These are phyloP conservation scores for Tupaia chinensis DNA, from an alignment of 2,113 vertebrate genomes.

Conservation along the genomic window DNA sequence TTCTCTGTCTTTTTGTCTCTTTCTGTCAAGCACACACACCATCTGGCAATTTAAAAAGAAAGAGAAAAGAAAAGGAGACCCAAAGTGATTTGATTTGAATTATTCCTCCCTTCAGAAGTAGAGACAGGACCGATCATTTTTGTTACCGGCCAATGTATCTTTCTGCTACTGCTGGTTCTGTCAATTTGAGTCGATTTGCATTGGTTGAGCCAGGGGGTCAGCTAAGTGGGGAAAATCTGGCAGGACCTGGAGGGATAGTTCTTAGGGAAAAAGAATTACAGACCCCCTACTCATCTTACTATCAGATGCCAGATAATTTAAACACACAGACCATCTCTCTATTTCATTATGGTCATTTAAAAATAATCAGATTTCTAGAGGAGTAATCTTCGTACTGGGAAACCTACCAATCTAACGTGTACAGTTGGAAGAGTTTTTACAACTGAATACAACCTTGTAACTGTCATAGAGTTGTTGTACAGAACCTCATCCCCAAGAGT, in stretches of 20 bases:
- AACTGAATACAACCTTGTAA: not conserved
- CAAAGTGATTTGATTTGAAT: not conserved
- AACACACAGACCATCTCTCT: not conserved
- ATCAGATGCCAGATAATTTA: not conserved
- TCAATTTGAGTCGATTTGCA: not conserved
- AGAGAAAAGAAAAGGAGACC: not conserved
- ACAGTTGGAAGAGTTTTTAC: not conserved
- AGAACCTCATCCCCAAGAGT: not conserved
- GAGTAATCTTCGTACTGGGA: not conserved
- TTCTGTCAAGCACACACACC: no score
- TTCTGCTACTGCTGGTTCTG: not conserved
- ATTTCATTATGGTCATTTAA: not conserved
- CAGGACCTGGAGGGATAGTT: not conserved
- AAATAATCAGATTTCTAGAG: not conserved
- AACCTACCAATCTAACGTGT: not conserved
- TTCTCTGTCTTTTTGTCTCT: no score
- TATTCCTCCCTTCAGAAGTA: not conserved
- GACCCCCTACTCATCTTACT: not conserved
- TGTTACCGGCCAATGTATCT: not conserved
- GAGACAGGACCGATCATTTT: not conserved
- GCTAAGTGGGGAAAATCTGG: not conserved
- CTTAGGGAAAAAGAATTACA: not conserved
- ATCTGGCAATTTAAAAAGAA: no score
- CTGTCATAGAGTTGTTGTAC: not conserved
- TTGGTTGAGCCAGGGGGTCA: not conserved